Evolutionary conservation across 2,888 invertebrate genomes (phyloP).

Genomic region (Heliconius ethilla): DNA sequence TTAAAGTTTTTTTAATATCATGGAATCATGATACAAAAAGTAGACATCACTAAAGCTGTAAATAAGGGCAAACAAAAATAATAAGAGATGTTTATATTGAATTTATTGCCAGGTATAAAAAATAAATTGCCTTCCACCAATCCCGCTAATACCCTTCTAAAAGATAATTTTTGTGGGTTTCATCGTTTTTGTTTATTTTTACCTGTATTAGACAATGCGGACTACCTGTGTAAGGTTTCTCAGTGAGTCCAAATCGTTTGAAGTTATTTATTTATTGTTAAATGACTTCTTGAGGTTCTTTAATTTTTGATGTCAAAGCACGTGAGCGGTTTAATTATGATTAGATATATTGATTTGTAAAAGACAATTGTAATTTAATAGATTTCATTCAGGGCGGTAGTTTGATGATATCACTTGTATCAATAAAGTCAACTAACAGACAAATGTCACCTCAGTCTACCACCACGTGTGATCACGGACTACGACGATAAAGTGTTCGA

Average conservation of each 20-base stretch:
- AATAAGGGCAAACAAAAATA: neutral
- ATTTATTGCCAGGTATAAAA: constrained; percentile 1
- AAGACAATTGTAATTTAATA: no score
- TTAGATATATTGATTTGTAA: no score
- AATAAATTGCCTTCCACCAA: neutral
- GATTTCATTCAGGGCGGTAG: no score
- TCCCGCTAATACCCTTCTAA: neutral
- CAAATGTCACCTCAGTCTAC: no score
- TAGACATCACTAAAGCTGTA: neutral
- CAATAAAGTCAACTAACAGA: no score
- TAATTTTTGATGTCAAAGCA: neutral
- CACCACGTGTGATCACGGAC: no score
- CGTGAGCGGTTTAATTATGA: neutral
- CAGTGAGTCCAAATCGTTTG: neutral
- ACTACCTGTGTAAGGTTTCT: constrained; percentile 10
- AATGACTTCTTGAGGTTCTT: neutral
- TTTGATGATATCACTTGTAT: no score
- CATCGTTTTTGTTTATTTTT: constrained; percentile 8
- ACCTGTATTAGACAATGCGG: constrained; percentile 6
- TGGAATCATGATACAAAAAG: neutral
- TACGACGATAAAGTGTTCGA: no score
- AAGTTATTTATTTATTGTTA: neutral
- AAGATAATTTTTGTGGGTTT: neutral
- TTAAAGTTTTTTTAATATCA: no score
- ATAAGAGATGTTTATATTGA: neutral